Percentiles rank a stretch among this genome's conserved stretches.
These are phyloP conservation scores for Phengaris arion DNA, from an alignment of 2,888 invertebrate genomes.

Conservation along the genomic window DNA sequence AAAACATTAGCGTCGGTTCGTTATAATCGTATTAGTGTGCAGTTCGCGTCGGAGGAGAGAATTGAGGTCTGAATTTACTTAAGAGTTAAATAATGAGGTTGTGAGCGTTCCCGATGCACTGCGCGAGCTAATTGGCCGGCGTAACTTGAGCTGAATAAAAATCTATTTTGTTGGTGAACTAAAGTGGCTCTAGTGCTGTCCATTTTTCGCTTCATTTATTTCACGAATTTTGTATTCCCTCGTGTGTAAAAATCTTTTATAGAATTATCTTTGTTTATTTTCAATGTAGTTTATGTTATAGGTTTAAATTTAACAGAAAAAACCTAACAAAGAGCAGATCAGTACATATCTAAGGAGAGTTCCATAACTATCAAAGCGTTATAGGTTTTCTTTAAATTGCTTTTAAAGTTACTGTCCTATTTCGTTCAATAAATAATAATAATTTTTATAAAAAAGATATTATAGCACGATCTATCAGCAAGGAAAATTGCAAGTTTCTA, in stretches of 20 bases:
- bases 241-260: slow-evolving; percentile 29
- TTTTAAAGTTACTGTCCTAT: too few relatives aligned
- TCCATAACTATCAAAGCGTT: too few relatives aligned
- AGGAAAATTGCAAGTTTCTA: too few relatives aligned
- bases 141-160: slow-evolving; percentile 65
- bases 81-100: slow-evolving; percentile 55
- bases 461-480: too few relatives aligned
- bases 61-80: slow-evolving; percentile 48
- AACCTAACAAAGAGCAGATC: too few relatives aligned
- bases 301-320: too few relatives aligned
- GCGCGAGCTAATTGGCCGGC: slow-evolving; percentile 65
- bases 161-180: slow-evolving; percentile 57
- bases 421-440: too few relatives aligned
- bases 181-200: slow-evolving; percentile 41
- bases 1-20: slow-evolving; percentile 31
- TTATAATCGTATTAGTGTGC: slow-evolving; percentile 41
- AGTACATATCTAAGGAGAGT: too few relatives aligned
- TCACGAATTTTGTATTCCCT: slow-evolving; percentile 32
- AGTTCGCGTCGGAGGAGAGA: slow-evolving; percentile 42
- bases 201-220: slow-evolving; percentile 36
- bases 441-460: too few relatives aligned
- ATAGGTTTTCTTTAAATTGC: too few relatives aligned
- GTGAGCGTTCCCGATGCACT: slow-evolving; percentile 64
- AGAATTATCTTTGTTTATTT: not conserved
- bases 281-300: not conserved